phyloP scores from a whole-genome alignment of 2,888 invertebrate genomes.

The Caenorhabditis becei region DNA sequence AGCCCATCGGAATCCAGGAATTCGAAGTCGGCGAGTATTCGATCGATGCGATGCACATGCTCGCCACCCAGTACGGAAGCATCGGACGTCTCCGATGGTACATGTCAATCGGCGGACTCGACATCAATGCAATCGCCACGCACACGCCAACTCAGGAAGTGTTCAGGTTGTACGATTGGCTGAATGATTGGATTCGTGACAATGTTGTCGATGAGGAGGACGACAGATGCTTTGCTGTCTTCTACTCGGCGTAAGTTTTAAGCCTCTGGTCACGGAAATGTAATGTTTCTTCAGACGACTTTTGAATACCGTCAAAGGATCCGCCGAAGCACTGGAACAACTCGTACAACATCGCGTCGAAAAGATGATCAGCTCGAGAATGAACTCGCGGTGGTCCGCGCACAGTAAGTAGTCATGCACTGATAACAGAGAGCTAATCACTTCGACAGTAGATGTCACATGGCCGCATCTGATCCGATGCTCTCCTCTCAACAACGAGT shows the following conservation, averaged over 20 bases:
- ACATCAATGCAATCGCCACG: slow-evolving; percentile 46
- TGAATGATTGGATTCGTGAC: slow-evolving; percentile 23
- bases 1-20: slow-evolving; percentile 42
- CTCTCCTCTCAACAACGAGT: slow-evolving; percentile 22
- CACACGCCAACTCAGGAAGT: slow-evolving; percentile 12
- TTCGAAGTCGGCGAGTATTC: background rate
- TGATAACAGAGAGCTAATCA: background rate
- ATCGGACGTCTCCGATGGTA: slow-evolving; percentile 26
- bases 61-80: slow-evolving; percentile 34
- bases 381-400: slow-evolving; percentile 10
- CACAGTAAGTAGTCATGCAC: no score
- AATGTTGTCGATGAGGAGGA: background rate
- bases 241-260: slow-evolving; percentile 4
- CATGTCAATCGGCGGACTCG: slow-evolving; percentile 32
- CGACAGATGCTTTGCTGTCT: background rate
- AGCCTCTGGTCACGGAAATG: no score
- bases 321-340: background rate
- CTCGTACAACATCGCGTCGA: background rate
- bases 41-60: slow-evolving; percentile 38
- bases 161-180: slow-evolving; percentile 25
- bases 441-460: slow-evolving; percentile 26
- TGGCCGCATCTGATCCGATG: slow-evolving; percentile 41
- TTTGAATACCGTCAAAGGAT: no score
- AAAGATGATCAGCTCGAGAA: background rate
- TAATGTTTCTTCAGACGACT: no score